phyloP scores from a whole-genome alignment of 2,113 vertebrate genomes.

The Callipepla californica region DNA sequence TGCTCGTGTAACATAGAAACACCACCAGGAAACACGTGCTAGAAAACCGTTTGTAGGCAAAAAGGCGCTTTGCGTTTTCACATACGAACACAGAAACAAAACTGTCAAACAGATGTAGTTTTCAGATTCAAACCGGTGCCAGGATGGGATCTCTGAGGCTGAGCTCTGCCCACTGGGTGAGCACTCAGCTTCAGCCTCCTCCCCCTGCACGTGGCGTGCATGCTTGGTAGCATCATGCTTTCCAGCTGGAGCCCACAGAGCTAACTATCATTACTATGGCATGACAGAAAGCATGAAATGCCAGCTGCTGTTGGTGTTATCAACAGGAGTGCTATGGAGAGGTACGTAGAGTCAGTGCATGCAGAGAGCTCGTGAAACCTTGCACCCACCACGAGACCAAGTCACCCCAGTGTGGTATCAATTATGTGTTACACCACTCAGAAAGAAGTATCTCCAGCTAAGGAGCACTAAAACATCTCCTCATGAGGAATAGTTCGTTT shows the following conservation, averaged over 20 bases:
- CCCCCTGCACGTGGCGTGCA: background rate
- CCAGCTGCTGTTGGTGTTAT: background rate
- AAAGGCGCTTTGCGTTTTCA: background rate
- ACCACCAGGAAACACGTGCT: constrained; percentile 45
- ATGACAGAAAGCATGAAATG: constrained; percentile 4
- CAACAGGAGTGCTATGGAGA: background rate
- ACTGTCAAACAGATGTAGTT: background rate
- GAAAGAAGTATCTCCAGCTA: background rate
- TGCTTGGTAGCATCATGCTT: background rate
- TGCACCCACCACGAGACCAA: background rate
- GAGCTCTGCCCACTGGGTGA: background rate
- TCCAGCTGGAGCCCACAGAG: constrained; percentile 29
- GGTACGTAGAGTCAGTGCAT: background rate
- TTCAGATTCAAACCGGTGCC: background rate
- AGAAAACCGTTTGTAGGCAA: background rate
- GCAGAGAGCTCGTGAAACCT: background rate
- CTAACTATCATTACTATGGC: background rate
- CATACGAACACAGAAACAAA: background rate
- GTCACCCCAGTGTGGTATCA: background rate
- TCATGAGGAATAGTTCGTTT: background rate
- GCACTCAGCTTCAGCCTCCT: background rate
- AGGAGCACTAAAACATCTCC: background rate
- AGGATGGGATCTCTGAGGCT: background rate
- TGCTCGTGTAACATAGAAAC: constrained; percentile 69
- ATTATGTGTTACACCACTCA: background rate